Evolutionary conservation across 2,888 invertebrate genomes (phyloP).

Genomic region (Poecilus cupreus): DNA sequence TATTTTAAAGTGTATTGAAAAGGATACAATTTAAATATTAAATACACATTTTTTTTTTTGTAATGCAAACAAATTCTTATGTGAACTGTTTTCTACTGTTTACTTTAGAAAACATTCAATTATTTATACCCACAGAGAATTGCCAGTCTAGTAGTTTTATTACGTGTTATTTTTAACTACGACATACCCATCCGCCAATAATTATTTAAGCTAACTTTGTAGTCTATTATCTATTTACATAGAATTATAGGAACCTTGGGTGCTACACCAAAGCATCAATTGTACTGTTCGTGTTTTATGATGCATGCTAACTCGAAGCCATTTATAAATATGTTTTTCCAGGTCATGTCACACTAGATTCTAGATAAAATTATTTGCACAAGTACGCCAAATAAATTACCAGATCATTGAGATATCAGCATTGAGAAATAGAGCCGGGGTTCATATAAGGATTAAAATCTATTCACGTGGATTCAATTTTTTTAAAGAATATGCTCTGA

Average conservation of each 20-base stretch:
- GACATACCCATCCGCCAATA: background rate
- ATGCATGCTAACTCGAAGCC: background rate
- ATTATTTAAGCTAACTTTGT: background rate
- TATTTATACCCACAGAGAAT: background rate
- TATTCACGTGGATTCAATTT: too few relatives aligned
- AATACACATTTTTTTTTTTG: too few relatives aligned
- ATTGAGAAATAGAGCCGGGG: too few relatives aligned
- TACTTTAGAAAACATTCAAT: background rate
- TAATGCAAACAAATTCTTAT: too few relatives aligned
- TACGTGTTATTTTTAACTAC: conserved; percentile 29
- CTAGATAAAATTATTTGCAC: conserved; percentile 6
- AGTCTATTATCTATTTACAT: conserved; percentile 12
- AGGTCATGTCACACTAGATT: conserved; percentile 35
- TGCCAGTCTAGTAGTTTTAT: background rate
- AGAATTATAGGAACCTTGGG: background rate
- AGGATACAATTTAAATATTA: too few relatives aligned
- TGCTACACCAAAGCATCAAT: background rate
- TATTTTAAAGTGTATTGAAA: too few relatives aligned
- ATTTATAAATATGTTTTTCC: conserved; percentile 16
- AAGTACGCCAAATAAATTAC: conserved; percentile 6
- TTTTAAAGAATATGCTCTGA: too few relatives aligned
- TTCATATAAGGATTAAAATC: too few relatives aligned
- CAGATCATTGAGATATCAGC: background rate
- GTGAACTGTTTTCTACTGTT: background rate
- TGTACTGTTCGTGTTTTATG: conserved; percentile 22